These are phyloP conservation scores for Mimas tiliae DNA, from an alignment of 2,888 invertebrate species.

Conservation along the genomic window DNA sequence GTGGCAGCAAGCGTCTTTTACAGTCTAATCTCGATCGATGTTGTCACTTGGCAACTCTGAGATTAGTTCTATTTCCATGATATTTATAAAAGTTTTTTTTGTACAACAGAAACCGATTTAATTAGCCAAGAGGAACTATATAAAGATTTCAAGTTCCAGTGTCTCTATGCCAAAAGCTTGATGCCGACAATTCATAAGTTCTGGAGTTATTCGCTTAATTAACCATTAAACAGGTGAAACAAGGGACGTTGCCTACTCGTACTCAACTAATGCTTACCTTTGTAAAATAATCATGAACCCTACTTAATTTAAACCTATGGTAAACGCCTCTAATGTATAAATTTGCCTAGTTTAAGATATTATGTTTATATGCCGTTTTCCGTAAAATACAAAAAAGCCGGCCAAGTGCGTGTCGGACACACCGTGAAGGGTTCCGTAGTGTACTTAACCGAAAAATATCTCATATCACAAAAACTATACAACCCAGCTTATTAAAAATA, in stretches of 20 bases:
- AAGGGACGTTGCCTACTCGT: slow-evolving; percentile 31
- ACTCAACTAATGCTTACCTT: background rate
- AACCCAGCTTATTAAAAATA: too few species aligned
- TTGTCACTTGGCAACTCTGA: background rate
- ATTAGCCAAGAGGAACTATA: slow-evolving; percentile 44
- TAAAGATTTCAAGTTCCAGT: slow-evolving; percentile 44
- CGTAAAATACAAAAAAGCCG: too few species aligned
- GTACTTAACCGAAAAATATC: too few species aligned
- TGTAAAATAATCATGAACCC: slow-evolving; percentile 18
- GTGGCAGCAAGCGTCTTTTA: background rate
- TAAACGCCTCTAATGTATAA: background rate
- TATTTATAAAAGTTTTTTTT: slow-evolving; percentile 7
- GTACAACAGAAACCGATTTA: slow-evolving; percentile 38
- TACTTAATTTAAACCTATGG: background rate
- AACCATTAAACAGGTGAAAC: slow-evolving; percentile 46
- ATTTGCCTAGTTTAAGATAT: background rate
- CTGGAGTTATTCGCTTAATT: slow-evolving; percentile 47
- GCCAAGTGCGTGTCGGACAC: too few species aligned
- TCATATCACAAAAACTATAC: too few species aligned
- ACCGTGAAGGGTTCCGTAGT: too few species aligned
- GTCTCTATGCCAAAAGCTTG: slow-evolving; percentile 20
- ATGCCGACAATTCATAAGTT: slow-evolving; percentile 39
- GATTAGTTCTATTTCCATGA: background rate
- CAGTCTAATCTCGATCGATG: background rate
- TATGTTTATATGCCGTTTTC: background rate